A percentile compares a stretch with the other conserved stretches of the same genome.
These are phyloP conservation scores for Drosophila cracens DNA, from an alignment of 2,888 invertebrate species.

Conservation along the genomic window DNA sequence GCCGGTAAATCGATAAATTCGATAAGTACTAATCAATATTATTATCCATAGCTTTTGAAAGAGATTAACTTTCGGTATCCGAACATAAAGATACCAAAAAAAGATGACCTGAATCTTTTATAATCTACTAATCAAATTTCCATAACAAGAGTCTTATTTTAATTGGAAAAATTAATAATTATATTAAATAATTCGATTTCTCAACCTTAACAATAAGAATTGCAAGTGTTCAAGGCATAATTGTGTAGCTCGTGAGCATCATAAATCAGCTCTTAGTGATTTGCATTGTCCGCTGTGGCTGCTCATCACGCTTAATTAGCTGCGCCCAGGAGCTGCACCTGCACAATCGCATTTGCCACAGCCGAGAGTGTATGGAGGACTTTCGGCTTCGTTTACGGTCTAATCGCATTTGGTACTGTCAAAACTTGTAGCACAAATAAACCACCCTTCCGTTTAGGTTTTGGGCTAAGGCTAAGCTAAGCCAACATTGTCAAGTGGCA, in stretches of 20 bases:
- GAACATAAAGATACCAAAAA: neutral
- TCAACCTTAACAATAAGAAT: neutral
- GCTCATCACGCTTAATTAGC: conserved; percentile 54
- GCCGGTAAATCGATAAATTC: no score
- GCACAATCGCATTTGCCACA: conserved; percentile 62
- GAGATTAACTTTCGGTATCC: neutral
- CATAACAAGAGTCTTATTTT: neutral
- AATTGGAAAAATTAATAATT: neutral
- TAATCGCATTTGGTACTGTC: conserved; percentile 69
- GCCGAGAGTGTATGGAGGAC: neutral
- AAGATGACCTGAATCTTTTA: neutral
- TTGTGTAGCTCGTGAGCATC: neutral
- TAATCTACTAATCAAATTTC: neutral
- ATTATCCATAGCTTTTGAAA: no score
- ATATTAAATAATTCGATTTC: neutral
- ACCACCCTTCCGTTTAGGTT: conserved; percentile 82
- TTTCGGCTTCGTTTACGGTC: conserved; percentile 44
- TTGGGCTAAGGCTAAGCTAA: conserved; percentile 16
- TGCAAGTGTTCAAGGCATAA: neutral
- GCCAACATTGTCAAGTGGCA: conserved; percentile 70
- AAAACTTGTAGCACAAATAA: conserved; percentile 79
- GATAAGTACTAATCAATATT: no score
- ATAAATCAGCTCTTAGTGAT: conserved; percentile 60
- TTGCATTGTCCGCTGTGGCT: conserved; percentile 20
- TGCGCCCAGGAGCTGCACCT: conserved; percentile 49